Evolutionary conservation across 1,140 invertebrate genomes (phyloP).

Genomic region (Achatina immaculata): DNA sequence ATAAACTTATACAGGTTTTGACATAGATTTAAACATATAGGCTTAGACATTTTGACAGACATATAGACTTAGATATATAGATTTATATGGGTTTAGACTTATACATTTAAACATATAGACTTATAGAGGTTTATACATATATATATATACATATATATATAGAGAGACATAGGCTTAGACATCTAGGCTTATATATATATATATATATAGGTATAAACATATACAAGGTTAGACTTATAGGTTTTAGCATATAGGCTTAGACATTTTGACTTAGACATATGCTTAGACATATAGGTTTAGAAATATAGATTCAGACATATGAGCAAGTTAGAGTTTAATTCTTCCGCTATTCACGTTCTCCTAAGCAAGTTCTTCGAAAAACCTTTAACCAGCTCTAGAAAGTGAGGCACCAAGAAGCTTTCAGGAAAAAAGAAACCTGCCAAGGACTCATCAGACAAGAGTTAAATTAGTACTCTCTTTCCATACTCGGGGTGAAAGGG

Average conservation of each 20-base stretch:
- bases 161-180: neutral
- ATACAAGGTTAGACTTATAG: neutral
- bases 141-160: neutral
- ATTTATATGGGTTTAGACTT: neutral
- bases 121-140: neutral
- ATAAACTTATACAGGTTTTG: too few species aligned
- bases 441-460: too few species aligned
- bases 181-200: conserved; percentile 1
- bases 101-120: neutral
- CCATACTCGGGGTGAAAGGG: too few species aligned
- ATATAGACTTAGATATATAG: neutral
- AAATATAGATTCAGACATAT: neutral
- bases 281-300: neutral
- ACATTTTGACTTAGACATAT: neutral
- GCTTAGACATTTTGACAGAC: too few species aligned
- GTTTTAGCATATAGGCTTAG: neutral
- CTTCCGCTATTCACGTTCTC: too few species aligned
- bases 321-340: too few species aligned
- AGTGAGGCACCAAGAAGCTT: too few species aligned
- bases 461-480: too few species aligned
- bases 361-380: too few species aligned
- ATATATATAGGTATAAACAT: conserved; percentile 8
- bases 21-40: too few species aligned
- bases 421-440: too few species aligned
- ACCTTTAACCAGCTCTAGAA: too few species aligned